These are phyloP conservation scores for Ormyrus thymus DNA, from an alignment of 2,888 invertebrate species.

Conservation along the genomic window DNA sequence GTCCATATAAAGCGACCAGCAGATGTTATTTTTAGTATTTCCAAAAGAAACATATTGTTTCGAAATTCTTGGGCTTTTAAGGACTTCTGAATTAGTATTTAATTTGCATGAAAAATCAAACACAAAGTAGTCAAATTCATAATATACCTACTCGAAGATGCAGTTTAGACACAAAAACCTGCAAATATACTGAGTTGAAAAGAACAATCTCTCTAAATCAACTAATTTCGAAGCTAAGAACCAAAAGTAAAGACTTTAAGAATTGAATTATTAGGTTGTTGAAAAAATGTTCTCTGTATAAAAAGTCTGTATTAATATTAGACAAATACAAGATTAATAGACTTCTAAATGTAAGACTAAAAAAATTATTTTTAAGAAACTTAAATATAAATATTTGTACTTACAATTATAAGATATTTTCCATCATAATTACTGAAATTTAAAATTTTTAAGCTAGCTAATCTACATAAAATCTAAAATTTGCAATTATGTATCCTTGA, in stretches of 20 bases:
- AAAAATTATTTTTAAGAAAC: conserved; percentile 20
- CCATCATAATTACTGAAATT: too few species aligned
- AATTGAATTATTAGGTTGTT: not conserved
- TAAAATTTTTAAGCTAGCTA: too few species aligned
- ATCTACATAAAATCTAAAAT: too few species aligned
- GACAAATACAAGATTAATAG: not conserved
- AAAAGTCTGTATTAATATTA: not conserved
- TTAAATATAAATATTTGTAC: not conserved
- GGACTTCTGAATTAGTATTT: conserved; percentile 31
- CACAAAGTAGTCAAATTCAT: conserved; percentile 35
- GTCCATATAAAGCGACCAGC: conserved; percentile 20
- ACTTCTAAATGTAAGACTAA: not conserved
- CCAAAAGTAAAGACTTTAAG: conserved; percentile 17
- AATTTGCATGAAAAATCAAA: conserved; percentile 41
- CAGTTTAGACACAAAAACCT: conserved; percentile 68
- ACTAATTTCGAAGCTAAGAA: conserved; percentile 27
- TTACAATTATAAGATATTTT: not conserved
- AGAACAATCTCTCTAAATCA: conserved; percentile 17
- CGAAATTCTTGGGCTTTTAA: conserved; percentile 6
- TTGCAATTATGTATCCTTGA: too few species aligned
- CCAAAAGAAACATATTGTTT: not conserved
- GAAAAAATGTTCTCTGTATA: not conserved
- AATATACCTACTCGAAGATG: conserved; percentile 62
- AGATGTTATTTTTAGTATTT: not conserved
- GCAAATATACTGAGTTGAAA: conserved; percentile 59